A percentile compares a stretch with the other conserved stretches of the same genome.
Evolutionary conservation across 2,888 invertebrate species (phyloP).

Genomic region (Noctua janthe): DNA sequence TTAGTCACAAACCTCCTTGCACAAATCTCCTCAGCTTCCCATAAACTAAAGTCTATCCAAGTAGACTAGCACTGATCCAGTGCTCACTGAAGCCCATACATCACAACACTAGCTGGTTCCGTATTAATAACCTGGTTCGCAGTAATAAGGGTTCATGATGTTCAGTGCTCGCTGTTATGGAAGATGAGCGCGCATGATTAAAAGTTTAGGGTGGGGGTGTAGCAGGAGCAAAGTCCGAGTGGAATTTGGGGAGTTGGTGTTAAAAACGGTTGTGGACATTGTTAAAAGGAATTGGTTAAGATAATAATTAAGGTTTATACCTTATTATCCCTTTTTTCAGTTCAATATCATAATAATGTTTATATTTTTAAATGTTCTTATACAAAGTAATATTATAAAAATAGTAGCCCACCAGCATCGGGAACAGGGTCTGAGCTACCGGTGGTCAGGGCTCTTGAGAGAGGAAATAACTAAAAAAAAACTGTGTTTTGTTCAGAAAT

Average conservation of each 20-base stretch:
- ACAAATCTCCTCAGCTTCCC: neutral
- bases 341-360: too few relatives aligned
- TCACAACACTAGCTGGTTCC: slow-evolving; percentile 49
- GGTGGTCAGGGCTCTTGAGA: too few relatives aligned
- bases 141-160: slow-evolving; percentile 85
- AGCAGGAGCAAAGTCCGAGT: slow-evolving; percentile 57
- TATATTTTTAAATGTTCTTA: too few relatives aligned
- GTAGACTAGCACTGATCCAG: slow-evolving; percentile 31
- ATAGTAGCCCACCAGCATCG: too few relatives aligned
- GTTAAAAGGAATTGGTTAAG: neutral
- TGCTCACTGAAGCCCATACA: slow-evolving; percentile 17
- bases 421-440: too few relatives aligned
- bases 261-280: neutral
- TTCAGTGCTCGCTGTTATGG: slow-evolving; percentile 71
- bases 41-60: slow-evolving; percentile 16
- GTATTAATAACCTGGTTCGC: slow-evolving; percentile 78
- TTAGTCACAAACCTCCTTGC: neutral
- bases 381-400: too few relatives aligned
- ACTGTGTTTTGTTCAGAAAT: neutral
- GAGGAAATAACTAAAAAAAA: too few relatives aligned
- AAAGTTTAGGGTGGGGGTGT: slow-evolving; percentile 69
- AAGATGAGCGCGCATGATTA: slow-evolving; percentile 73
- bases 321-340: too few relatives aligned
- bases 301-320: neutral
- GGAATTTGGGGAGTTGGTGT: neutral